Conservation (phyloP, 2,113 vertebrate genomes). For the Ictalurus punctatus region DNA sequence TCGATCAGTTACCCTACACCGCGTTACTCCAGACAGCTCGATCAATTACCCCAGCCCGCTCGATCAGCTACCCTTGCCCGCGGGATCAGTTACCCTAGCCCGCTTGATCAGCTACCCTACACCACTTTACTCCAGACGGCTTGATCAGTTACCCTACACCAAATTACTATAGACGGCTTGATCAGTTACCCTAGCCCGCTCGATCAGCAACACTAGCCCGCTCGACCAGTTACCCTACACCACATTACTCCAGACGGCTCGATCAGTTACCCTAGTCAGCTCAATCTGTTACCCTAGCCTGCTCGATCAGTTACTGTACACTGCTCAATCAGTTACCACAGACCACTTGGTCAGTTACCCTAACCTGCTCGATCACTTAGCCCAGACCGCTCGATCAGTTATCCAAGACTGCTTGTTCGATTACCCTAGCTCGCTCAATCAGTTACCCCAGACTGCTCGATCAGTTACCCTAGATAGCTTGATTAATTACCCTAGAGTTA, state of each 20-base stretch:
- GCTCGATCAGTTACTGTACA: not conserved
- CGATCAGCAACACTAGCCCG: too few relatives aligned
- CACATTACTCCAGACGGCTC: not conserved
- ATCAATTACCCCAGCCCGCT: too few relatives aligned
- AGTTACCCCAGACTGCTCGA: not conserved
- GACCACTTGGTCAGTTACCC: not conserved
- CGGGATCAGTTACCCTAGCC: not conserved
- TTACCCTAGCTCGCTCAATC: not conserved
- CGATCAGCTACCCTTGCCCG: not conserved
- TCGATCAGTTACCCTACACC: not conserved
- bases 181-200: too few relatives aligned
- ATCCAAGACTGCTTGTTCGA: not conserved
- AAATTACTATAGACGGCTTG: too few relatives aligned
- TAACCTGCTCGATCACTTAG: not conserved
- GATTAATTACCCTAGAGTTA: not conserved
- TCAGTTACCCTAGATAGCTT: not conserved
- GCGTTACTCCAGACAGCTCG: too few relatives aligned
- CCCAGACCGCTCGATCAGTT: not conserved
- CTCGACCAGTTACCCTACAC: not conserved
- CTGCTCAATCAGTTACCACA: not conserved
- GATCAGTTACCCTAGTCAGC: not conserved
- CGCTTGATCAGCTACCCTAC: too few relatives aligned
- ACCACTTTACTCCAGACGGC: too few relatives aligned
- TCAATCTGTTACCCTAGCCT: not conserved
- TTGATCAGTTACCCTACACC: too few relatives aligned